These are phyloP conservation scores for Lacerta viridis DNA, from an alignment of 2,797 vertebrate genomes.

Conservation along the genomic window DNA sequence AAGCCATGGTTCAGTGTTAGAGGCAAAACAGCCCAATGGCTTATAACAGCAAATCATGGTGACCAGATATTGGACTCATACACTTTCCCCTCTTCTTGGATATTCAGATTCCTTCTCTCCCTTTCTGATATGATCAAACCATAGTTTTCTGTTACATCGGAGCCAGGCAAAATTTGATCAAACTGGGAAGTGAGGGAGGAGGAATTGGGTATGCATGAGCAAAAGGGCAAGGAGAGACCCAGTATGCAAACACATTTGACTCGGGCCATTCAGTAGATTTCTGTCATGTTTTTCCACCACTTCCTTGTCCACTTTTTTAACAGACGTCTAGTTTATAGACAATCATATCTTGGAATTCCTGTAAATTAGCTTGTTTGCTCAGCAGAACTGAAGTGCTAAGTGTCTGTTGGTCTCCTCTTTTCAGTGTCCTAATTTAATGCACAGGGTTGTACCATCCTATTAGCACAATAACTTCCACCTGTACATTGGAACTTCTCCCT, in stretches of 20 bases:
- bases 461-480: too few relatives aligned
- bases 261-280: not conserved
- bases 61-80: not conserved
- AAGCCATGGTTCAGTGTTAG: not conserved
- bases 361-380: conserved; percentile 22
- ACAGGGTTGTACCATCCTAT: too few relatives aligned
- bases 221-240: not conserved
- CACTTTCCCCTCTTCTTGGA: not conserved
- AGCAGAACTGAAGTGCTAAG: conserved; percentile 50
- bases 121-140: not conserved
- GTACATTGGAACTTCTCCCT: too few relatives aligned
- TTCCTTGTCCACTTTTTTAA: conserved; percentile 56
- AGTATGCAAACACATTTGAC: not conserved
- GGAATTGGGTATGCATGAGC: too few relatives aligned
- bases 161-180: not conserved
- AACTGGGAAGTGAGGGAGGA: too few relatives aligned
- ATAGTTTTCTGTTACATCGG: not conserved
- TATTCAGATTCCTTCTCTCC: not conserved
- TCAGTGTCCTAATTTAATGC: not conserved
- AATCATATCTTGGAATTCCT: conserved; percentile 19
- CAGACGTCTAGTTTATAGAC: conserved; percentile 53
- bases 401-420: conserved; percentile 29
- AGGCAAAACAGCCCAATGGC: not conserved
- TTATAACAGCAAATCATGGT: not conserved
- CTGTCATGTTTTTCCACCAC: conserved; percentile 48